Evolutionary conservation across 2,888 invertebrate genomes (phyloP), one percentile per base, ranked within the genome.

Genomic region (Cosmia pyralina): DNA sequence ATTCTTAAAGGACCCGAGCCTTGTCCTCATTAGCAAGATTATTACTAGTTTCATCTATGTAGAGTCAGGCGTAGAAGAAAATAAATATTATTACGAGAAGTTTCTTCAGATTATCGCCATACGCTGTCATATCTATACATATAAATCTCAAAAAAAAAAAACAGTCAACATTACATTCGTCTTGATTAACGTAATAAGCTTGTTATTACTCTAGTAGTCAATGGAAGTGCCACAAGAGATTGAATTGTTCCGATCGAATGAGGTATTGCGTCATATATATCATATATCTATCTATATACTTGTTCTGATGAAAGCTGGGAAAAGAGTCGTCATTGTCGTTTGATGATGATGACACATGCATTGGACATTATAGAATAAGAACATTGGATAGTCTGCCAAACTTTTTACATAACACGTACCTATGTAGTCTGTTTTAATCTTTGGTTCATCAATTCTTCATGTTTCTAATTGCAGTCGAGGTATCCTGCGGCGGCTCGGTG

Each of bases 401-500:
- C 0, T 34, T 19, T 11, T 34, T 10, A 34, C 17, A 53, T 22
- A 28, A 28, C 13, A 53, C 13, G 22, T 28, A 38, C 38, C 38
- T 38, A n/a, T n/a, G n/a, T n/a, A 57, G 57, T 28, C 28, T 57
- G 28, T 17, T 28, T 57, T 8, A 28, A 55, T 28, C 10, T 34
- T 34, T 34, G 28, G 28, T 34, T 11, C 11, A 57, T 34, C 6
- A 19, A 6, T 58, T 55, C 17, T 62, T 5, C 38, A 68, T 7
- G 0, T 15, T 11, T 38, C 34, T 22, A 46, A 50, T 90, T 91
- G n/a, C 93, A 98, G 98, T 98, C 92, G 97, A 98, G 85, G 97
- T 97, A 77, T 97, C 97, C 63, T 98, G 98, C 93, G 97, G 97
- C 46, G 97, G 97, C 58, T 97, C 97, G 78, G 97, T 98, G 55